Base-by-base conservation (phyloP, 2,113 vertebrate genomes). In the Hassar affinis region DNA sequence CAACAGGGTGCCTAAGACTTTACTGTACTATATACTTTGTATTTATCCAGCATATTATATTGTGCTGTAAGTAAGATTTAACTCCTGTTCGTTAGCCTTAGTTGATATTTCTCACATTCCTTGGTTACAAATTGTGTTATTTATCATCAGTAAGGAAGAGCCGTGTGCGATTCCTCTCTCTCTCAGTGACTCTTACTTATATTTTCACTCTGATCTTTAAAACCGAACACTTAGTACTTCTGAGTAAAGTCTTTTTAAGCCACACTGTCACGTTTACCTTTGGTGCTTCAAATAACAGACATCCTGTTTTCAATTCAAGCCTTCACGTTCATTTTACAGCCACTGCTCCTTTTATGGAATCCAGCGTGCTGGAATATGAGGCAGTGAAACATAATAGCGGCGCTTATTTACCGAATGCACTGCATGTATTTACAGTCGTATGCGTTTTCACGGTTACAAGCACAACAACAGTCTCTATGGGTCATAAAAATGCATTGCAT, bases 401-500 rank as follows among this genome's bases (percentile, higher is more conserved):
- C 15, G 33, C 49, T 75, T 30, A 78, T 78, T 38, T 59, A 78
- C 76, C 0, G 22, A n/a, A 33, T n/a, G 25, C 12, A 15, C 35
- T 61, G 22, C 35, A 45, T 45, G 54, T 59, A 42, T 61, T 78
- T 78, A 59, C 76, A 78, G 33, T 42, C 22, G n/a, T 25, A 15
- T 27, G 35, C 25, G 1, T 78, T 47, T 79, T 47, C 38, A 61
- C 0, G 38, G 27, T 61, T 61, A 79, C 56, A 59, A 61, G 77
- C 56, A 47, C 38, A 47, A 61, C 56, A 79, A 25, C 35, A 61
- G 56, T 61, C 77, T 79, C 56, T 61, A n/a, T 56, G 77, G 77
- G 57, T 61, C 77, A 27, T 61, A 59, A 61, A 61, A 61, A 61
- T 47, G 77, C 7, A 47, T 66, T 80, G 47, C 62, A 80, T 68